phyloP scores from a whole-genome alignment of 2,113 vertebrate species.

The Casuarius casuarius region DNA sequence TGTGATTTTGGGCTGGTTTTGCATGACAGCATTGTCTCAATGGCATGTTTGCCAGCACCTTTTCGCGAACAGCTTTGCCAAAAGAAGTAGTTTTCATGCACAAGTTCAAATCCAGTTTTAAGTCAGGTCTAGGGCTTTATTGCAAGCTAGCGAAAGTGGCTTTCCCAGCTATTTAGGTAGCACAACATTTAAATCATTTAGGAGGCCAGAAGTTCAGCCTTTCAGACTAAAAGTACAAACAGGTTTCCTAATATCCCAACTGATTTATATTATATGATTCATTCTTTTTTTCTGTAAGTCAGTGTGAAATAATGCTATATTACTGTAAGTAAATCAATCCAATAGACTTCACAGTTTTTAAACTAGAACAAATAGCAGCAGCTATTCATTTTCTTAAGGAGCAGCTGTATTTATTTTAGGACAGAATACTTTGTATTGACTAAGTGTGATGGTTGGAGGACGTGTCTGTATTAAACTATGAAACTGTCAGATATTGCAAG shows the following conservation, averaged over 20 bases:
- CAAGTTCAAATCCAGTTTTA: background rate
- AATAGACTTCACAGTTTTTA: background rate
- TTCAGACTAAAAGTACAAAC: background rate
- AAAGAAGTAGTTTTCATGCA: background rate
- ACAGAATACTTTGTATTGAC: accelerated
- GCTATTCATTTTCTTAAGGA: background rate
- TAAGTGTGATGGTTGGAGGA: background rate
- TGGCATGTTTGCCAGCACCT: background rate
- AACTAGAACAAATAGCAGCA: background rate
- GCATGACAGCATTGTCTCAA: background rate
- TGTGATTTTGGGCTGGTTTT: background rate
- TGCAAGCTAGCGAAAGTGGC: background rate
- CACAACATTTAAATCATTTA: background rate
- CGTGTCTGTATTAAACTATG: background rate
- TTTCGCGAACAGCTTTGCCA: background rate
- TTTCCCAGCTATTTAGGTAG: background rate
- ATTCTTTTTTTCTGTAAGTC: background rate
- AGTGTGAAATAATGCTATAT: background rate
- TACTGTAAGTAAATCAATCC: background rate
- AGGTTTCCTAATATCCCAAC: background rate
- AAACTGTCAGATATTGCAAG: background rate
- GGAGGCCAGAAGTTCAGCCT: background rate
- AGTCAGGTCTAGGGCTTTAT: background rate
- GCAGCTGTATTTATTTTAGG: background rate
- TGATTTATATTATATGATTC: background rate